These are phyloP conservation scores for Apamea crenata DNA, from an alignment of 2,888 invertebrate species.

Conservation along the genomic window DNA sequence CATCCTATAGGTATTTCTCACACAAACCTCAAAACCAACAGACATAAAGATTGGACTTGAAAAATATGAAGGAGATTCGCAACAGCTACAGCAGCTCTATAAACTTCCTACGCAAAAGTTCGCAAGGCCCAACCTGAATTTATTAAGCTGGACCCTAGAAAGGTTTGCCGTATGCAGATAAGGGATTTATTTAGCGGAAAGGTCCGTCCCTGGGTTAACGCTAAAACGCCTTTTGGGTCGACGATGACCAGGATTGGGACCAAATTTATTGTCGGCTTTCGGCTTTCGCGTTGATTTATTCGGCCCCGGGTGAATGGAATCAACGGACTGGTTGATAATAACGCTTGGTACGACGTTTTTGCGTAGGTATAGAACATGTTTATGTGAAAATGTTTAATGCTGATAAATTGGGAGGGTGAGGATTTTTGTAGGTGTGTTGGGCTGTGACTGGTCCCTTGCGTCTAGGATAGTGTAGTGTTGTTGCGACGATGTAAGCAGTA, in stretches of 20 bases:
- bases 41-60: too few species aligned
- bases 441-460: background rate
- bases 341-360: slow-evolving; percentile 70
- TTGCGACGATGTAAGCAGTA: background rate
- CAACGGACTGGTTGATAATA: slow-evolving; percentile 81
- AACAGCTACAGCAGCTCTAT: slow-evolving; percentile 74
- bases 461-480: background rate
- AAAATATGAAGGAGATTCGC: background rate
- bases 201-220: slow-evolving; percentile 89
- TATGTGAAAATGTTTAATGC: slow-evolving; percentile 63
- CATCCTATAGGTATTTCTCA: background rate
- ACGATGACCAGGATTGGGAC: slow-evolving; percentile 89
- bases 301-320: slow-evolving; percentile 82
- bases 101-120: slow-evolving; percentile 80
- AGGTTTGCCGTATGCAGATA: slow-evolving; percentile 91
- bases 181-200: slow-evolving; percentile 91
- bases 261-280: slow-evolving; percentile 89
- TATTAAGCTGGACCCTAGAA: slow-evolving; percentile 90
- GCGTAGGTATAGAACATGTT: slow-evolving; percentile 66
- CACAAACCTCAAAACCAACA: background rate
- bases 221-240: slow-evolving; percentile 87
- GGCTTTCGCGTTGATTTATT: slow-evolving; percentile 88
- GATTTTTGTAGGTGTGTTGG: slow-evolving; percentile 39
- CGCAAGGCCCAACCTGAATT: slow-evolving; percentile 89
- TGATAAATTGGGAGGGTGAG: slow-evolving; percentile 61